Conservation (phyloP, 2,888 invertebrate species). For the Cristatella mucedo region DNA sequence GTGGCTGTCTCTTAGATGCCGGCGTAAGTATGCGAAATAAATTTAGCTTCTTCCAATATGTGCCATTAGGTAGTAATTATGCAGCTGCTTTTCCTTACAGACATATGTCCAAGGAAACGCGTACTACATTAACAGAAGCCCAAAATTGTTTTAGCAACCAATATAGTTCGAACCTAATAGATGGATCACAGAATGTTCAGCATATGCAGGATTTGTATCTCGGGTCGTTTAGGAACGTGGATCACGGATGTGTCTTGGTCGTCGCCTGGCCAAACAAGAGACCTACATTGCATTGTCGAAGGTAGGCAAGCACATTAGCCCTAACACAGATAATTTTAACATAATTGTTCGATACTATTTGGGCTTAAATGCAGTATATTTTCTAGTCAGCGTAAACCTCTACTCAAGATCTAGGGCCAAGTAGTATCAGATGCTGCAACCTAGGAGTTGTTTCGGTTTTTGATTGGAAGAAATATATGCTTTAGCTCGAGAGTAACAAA, state of each 20-base stretch:
- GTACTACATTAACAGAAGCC: conserved; percentile 32
- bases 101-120: conserved; percentile 35
- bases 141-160: conserved; percentile 25
- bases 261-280: conserved; percentile 45
- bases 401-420: too few species aligned
- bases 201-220: conserved; percentile 20
- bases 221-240: conserved; percentile 35
- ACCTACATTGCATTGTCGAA: conserved; percentile 40
- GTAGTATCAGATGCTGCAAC: too few species aligned
- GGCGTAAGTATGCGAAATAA: conserved; percentile 21
- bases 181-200: conserved; percentile 23
- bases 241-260: conserved; percentile 38
- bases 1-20: conserved; percentile 27
- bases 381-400: too few species aligned
- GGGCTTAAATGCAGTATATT: too few species aligned
- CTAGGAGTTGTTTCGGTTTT: too few species aligned
- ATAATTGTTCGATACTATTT: too few species aligned
- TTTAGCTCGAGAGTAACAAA: too few species aligned
- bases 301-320: conserved; percentile 24
- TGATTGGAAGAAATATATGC: too few species aligned
- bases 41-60: too few species aligned
- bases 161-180: conserved; percentile 28
- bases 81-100: conserved; percentile 20
- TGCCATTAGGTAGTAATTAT: too few species aligned
- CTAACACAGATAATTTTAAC: too few species aligned